Evolutionary conservation across 2,113 vertebrate species (phyloP).

Genomic region (Tupaia chinensis): DNA sequence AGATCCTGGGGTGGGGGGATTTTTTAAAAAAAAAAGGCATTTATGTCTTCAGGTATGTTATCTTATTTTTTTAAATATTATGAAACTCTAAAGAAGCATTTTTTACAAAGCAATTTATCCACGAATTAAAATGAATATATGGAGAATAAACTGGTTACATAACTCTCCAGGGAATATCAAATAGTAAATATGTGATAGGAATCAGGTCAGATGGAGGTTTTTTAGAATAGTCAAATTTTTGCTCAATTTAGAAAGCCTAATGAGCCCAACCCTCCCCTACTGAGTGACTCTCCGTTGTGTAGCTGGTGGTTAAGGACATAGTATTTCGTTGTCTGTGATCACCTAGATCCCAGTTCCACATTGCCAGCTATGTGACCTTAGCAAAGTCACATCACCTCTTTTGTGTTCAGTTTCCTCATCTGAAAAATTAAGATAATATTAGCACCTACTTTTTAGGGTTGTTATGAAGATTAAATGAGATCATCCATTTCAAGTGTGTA

Average conservation of each 20-base stretch:
- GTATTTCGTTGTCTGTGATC: neutral
- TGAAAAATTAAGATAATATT: slow-evolving; percentile 31
- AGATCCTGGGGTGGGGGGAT: slow-evolving; percentile 71
- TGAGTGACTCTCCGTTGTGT: neutral
- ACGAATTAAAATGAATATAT: slow-evolving; percentile 46
- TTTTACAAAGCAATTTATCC: slow-evolving; percentile 57
- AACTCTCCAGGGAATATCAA: slow-evolving; percentile 5
- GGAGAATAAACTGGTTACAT: slow-evolving; percentile 52
- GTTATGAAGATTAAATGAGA: slow-evolving; percentile 23
- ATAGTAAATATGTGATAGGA: slow-evolving; percentile 40
- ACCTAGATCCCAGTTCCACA: neutral
- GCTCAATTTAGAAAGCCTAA: slow-evolving; percentile 34
- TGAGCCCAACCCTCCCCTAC: neutral
- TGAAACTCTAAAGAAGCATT: slow-evolving; percentile 51
- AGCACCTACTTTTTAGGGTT: neutral
- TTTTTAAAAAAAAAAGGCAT: slow-evolving; percentile 48
- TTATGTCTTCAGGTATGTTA: slow-evolving; percentile 54
- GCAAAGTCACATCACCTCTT: neutral
- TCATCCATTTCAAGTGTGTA: neutral
- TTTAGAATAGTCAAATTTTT: neutral
- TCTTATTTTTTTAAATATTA: slow-evolving; percentile 53
- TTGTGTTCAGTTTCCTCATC: slow-evolving; percentile 44
- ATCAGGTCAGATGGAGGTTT: neutral
- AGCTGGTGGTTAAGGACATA: neutral
- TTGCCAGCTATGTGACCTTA: neutral